Base-by-base conservation (phyloP, 2,113 vertebrate genomes). In the Rhombomys opimus region DNA sequence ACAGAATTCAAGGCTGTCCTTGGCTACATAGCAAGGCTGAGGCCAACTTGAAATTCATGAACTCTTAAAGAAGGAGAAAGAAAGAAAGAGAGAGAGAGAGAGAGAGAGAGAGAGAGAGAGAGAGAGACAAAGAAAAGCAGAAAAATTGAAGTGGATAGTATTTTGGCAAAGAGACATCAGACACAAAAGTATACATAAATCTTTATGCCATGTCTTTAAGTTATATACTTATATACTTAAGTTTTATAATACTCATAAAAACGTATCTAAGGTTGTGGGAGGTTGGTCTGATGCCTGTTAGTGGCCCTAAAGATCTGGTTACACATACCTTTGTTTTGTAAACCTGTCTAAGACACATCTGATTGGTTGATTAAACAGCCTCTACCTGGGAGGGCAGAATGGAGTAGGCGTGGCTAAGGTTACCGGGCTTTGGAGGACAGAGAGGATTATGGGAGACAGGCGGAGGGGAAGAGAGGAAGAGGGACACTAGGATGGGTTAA, bases 141-240 rank as follows among this genome's bases (percentile, higher is more conserved):
- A 90, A 57, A 92, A 32, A 12, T 30, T 41, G 8, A 90, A 52
- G 13, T 32, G 27, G 35, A 35, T 52, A n/a, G 52, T 68, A 2
- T 41, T 20, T n/a, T 52, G 46, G 52, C 61, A 41, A 85, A 82
- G 87, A 91, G 46, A 96, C 92, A n/a, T 68, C 70, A 93, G 38
- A 92, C 30, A 54, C 27, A 93, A 90, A 92, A 91, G 54, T 13
- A 77, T 23, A 78, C 0, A 27, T 1, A 61, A 35, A 63, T 14
- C 59, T 76, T 23, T 38, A 84, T 38, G 54, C 11, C 68, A 90
- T 78, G 35, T 76, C 77, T 1, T n/a, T 41, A 90, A 80, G 41
- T 82, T 94, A n/a, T n/a, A n/a, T n/a, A n/a, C n/a, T n/a, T n/a
- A n/a, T n/a, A n/a, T n/a, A n/a, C n/a, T n/a, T n/a, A n/a, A n/a